Evolutionary conservation across 2,888 invertebrate species (phyloP).

Genomic region (Aleiodes testaceus): DNA sequence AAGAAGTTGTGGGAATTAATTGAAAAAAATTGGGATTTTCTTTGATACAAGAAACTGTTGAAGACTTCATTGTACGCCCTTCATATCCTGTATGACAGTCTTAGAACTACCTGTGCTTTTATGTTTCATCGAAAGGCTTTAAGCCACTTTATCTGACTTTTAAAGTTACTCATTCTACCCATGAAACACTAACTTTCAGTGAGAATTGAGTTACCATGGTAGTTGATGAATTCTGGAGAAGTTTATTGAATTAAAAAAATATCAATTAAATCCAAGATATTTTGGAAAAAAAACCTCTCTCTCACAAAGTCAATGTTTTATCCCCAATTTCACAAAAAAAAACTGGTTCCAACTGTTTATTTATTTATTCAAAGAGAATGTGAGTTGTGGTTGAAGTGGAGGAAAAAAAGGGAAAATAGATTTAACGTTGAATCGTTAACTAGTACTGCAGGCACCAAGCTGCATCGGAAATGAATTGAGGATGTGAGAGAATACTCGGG

Average conservation of each 20-base stretch:
- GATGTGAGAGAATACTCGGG: conserved; percentile 30
- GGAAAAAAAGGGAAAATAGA: not conserved
- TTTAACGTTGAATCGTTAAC: conserved; percentile 19
- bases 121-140: conserved; percentile 27
- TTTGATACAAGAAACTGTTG: not conserved
- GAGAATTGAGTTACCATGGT: not conserved
- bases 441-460: conserved; percentile 11
- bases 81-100: conserved; percentile 17
- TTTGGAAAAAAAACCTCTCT: no score
- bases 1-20: no score
- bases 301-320: no score
- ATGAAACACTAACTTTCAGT: not conserved
- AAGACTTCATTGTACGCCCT: conserved; percentile 7
- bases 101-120: conserved; percentile 19
- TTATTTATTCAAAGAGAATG: not conserved
- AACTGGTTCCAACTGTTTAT: not conserved
- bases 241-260: not conserved
- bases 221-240: conserved; percentile 13
- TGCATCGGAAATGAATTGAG: conserved; percentile 34
- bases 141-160: conserved; percentile 24
- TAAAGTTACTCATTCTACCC: conserved; percentile 19
- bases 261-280: no score
- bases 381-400: not conserved
- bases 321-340: no score
- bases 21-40: not conserved